Percentiles rank a stretch among this genome's conserved stretches.
Conservation (phyloP, 2,888 invertebrate genomes). For the Cheilosia grossa region DNA sequence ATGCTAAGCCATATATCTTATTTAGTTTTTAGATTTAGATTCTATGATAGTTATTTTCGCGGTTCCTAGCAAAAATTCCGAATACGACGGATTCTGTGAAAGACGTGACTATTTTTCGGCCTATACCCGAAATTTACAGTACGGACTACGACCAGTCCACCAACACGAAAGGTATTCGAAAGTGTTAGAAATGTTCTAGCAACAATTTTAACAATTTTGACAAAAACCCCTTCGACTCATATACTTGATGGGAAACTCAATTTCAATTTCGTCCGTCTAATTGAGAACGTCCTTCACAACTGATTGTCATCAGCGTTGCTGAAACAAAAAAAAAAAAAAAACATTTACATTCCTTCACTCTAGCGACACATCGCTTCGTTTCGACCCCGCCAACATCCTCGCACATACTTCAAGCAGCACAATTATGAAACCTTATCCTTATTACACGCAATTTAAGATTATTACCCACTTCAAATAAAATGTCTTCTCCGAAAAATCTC, state of each 20-base stretch:
- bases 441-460: constrained; percentile 58
- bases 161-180: not conserved
- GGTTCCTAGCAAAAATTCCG: no score
- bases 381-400: not conserved
- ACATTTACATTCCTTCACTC: not conserved
- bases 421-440: constrained; percentile 37
- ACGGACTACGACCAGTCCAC: no score
- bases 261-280: constrained; percentile 9
- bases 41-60: no score
- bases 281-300: constrained; percentile 3
- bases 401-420: constrained; percentile 40
- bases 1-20: no score
- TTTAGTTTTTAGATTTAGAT: no score
- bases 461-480: constrained; percentile 34
- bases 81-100: no score
- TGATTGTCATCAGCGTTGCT: constrained; percentile 6
- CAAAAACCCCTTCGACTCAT: not conserved
- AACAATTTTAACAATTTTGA: not conserved
- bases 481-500: constrained; percentile 38
- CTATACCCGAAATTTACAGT: no score
- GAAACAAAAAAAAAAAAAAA: no score
- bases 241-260: not conserved
- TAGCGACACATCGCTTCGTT: not conserved
- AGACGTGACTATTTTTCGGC: no score
- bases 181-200: not conserved